These are phyloP conservation scores for Blastobasis adustella DNA, from an alignment of 2,888 invertebrate genomes.

Conservation along the genomic window DNA sequence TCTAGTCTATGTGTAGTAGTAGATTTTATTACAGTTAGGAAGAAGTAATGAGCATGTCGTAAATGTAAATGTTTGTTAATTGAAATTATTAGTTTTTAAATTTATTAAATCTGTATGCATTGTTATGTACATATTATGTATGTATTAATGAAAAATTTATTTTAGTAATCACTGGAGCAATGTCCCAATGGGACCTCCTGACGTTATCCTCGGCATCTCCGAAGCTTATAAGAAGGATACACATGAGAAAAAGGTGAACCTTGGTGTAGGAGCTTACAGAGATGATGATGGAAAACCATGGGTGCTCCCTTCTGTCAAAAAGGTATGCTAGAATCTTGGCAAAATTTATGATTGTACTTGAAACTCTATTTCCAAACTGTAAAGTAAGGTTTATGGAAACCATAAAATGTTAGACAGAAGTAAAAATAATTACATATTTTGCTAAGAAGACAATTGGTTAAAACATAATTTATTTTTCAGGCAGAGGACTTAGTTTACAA, in stretches of 20 bases:
- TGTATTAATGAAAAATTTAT: too few species aligned
- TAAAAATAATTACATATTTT: too few species aligned
- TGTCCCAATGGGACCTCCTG: constrained; percentile 97
- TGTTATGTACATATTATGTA: too few species aligned
- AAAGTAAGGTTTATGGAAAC: too few species aligned
- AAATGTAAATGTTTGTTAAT: too few species aligned
- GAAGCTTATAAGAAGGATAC: constrained; percentile 95
- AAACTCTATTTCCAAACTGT: not conserved
- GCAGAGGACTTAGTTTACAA: constrained; percentile 85
- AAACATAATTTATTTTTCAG: constrained; percentile 46
- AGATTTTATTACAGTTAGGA: too few species aligned
- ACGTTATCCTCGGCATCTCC: constrained; percentile 97
- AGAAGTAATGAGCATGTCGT: too few species aligned
- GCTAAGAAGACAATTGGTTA: too few species aligned
- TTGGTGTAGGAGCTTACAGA: constrained; percentile 97
- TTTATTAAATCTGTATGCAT: too few species aligned
- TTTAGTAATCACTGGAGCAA: constrained; percentile 75
- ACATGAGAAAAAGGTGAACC: constrained; percentile 95
- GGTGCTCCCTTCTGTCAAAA: constrained; percentile 90
- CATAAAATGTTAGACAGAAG: too few species aligned
- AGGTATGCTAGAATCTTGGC: constrained; percentile 54
- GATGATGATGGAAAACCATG: constrained; percentile 98
- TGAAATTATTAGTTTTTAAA: too few species aligned
- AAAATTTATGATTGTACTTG: constrained; percentile 1
- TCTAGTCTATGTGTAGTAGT: too few species aligned